Evolutionary conservation across 2,888 invertebrate genomes (phyloP).

Genomic region (Clanis bilineata): DNA sequence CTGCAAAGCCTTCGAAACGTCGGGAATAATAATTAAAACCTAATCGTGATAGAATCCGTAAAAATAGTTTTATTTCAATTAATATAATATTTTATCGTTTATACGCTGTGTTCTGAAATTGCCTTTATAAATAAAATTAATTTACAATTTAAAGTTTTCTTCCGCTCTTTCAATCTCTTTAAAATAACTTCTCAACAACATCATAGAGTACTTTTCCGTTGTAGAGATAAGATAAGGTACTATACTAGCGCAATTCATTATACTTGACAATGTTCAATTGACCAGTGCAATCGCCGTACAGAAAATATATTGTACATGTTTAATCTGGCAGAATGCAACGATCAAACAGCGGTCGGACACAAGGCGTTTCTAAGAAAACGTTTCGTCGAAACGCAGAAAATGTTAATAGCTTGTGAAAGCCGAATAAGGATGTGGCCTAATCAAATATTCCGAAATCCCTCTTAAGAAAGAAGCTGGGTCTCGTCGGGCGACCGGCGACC

Average conservation of each 20-base stretch:
- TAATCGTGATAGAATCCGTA: too few species aligned
- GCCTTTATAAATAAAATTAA: too few species aligned
- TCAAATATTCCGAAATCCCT: constrained; percentile 74
- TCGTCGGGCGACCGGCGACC: constrained; percentile 53
- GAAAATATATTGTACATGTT: not conserved
- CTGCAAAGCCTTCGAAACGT: too few species aligned
- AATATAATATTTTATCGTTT: too few species aligned
- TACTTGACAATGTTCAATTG: constrained; percentile 15
- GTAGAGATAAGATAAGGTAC: too few species aligned
- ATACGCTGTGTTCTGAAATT: too few species aligned
- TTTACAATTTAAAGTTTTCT: too few species aligned
- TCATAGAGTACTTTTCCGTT: too few species aligned
- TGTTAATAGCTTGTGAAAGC: constrained; percentile 67
- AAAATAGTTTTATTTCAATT: too few species aligned
- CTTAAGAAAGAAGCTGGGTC: constrained; percentile 59
- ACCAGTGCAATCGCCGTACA: constrained; percentile 19
- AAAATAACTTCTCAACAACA: too few species aligned
- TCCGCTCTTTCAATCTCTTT: too few species aligned
- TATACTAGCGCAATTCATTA: constrained; percentile 6
- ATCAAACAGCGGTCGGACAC: constrained; percentile 36
- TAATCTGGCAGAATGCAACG: constrained; percentile 3
- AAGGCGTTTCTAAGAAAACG: constrained; percentile 49
- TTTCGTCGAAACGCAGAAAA: constrained; percentile 50
- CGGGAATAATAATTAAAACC: too few species aligned
- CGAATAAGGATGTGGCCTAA: constrained; percentile 68